Evolutionary conservation across 2,888 invertebrate genomes (phyloP).

Genomic region (Rugalucina vietnamica): DNA sequence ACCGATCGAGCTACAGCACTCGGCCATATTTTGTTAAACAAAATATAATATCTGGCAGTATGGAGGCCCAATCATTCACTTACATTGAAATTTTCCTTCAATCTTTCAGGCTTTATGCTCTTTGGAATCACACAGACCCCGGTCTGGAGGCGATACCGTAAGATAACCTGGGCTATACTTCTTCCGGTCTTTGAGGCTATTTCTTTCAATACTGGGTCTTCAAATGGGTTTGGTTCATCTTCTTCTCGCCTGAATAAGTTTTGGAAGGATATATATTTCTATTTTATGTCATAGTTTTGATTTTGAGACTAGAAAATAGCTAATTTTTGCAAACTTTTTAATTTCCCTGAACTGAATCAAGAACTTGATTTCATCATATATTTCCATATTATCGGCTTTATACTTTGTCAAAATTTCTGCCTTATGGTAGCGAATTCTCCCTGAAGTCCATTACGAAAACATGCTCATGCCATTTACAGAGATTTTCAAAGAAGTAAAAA

Average conservation of each 20-base stretch:
- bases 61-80: too few relatives aligned
- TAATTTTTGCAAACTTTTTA: not conserved
- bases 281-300: too few relatives aligned
- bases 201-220: constrained; percentile 64
- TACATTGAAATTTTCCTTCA: too few relatives aligned
- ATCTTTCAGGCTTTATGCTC: constrained; percentile 90
- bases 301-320: too few relatives aligned
- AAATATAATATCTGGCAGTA: too few relatives aligned
- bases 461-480: too few relatives aligned
- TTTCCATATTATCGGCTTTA: not conserved
- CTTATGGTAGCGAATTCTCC: not conserved
- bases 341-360: too few relatives aligned
- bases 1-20: too few relatives aligned
- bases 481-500: too few relatives aligned
- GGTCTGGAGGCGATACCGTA: constrained; percentile 87
- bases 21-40: too few relatives aligned
- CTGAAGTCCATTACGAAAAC: not conserved
- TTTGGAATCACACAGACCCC: constrained; percentile 92
- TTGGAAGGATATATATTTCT: too few relatives aligned
- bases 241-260: constrained; percentile 61
- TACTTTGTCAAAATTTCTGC: not conserved
- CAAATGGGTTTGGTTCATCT: constrained; percentile 60
- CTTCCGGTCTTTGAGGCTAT: constrained; percentile 67
- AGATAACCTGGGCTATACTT: constrained; percentile 74
- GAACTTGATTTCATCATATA: too few relatives aligned